Base-by-base conservation (phyloP, 1,140 invertebrate species). In the Aphidius gifuensis region DNA sequence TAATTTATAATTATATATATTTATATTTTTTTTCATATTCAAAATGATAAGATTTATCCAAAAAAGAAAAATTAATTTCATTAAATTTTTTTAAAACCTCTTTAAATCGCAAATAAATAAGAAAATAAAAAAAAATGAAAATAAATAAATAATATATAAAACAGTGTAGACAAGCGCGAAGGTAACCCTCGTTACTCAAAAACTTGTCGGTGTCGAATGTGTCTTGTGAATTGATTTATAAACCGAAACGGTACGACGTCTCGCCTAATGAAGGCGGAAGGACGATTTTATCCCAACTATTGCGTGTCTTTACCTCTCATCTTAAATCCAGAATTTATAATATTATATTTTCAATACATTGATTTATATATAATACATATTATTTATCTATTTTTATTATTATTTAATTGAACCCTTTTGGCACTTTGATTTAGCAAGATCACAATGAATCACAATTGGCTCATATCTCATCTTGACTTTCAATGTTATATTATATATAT, bases 201-300 rank as follows among this genome's bases (percentile, higher is more conserved):
- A 62, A 49, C 61, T 62, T 62, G 55, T 62, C 54, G 53, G 46
- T 54, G 45, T 58, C 57, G 57, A 54, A 32, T 32, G 23, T 60
- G 49, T 53, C 59, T 49, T 44, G 44, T 44, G 56, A 58, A 58
- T 58, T 58, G 56, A 58, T 58, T 58, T 58, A 58, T 58, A 58
- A 58, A 58, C 43, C 56, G 56, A 58, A 58, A 46, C 56, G 56
- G 5, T 58, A 32, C 56, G 56, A 44, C 56, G 56, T 44, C 56
- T 58, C 56, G 32, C 43, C 56, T 64, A 64, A 64, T 64, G 59
- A 64, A 62, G 60, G 53, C 45, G 58, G 54, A 60, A 64, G 40
- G 51, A 64, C 63, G 63, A 58, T 64, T 64, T 64, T 61, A 61
- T 64, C 60, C 54, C 32, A n/a, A 54, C 50, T 53, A 32, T 53